A percentile compares a stretch with the other conserved stretches of the same genome.
These are phyloP conservation scores for Galerucella pusilla DNA, from an alignment of 2,888 invertebrate genomes.

Conservation along the genomic window DNA sequence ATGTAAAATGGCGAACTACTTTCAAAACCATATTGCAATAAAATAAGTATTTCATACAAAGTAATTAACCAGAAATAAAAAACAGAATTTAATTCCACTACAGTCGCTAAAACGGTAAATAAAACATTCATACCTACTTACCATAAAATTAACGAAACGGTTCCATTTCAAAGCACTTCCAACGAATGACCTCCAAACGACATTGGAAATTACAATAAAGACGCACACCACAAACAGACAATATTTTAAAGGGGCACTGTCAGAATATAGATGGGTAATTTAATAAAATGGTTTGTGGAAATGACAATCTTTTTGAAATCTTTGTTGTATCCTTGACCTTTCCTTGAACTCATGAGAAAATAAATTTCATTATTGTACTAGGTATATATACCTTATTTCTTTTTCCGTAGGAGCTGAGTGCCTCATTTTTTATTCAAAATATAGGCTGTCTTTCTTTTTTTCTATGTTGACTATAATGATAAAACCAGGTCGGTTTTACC, in stretches of 20 bases:
- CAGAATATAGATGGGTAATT: background rate
- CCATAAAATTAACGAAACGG: slow-evolving; percentile 1
- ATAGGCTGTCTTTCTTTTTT: no score
- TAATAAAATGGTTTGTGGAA: slow-evolving; percentile 10
- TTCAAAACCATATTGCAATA: background rate
- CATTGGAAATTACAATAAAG: slow-evolving; percentile 12
- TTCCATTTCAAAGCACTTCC: background rate
- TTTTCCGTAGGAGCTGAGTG: no score
- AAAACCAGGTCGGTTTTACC: no score
- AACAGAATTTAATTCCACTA: background rate
- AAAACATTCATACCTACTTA: background rate
- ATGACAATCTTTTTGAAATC: slow-evolving; percentile 1
- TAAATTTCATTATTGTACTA: background rate
- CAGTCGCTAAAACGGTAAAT: background rate
- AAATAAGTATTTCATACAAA: background rate
- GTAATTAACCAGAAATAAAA: background rate
- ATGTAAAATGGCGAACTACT: background rate
- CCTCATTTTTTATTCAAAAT: no score
- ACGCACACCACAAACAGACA: slow-evolving; percentile 5
- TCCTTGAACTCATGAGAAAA: slow-evolving; percentile 3
- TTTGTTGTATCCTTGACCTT: slow-evolving; percentile 8
- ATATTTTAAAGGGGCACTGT: slow-evolving; percentile 18
- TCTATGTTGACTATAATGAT: no score
- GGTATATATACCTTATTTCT: no score
- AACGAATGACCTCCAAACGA: slow-evolving; percentile 13